A percentile compares a stretch with the other conserved stretches of the same genome.
Conservation (phyloP, 2,113 vertebrate genomes). For the Leptobrachium leishanense region DNA sequence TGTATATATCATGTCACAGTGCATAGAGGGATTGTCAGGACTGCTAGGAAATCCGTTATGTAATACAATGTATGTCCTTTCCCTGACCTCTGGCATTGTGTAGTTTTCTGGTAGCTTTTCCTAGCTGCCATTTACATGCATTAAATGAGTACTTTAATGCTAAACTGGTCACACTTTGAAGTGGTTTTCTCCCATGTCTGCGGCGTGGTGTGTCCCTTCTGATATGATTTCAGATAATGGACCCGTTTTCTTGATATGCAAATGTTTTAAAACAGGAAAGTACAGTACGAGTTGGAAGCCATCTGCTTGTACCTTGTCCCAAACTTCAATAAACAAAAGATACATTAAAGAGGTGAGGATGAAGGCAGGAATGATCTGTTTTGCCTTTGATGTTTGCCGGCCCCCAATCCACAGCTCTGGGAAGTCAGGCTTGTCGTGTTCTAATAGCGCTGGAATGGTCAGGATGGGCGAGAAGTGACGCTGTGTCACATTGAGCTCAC, state of each 20-base stretch:
- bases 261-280: slow-evolving; percentile 73
- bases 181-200: background rate
- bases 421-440: background rate
- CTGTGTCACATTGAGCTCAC: too few species aligned
- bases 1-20: background rate
- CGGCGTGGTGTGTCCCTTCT: slow-evolving; percentile 28
- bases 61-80: slow-evolving; percentile 43
- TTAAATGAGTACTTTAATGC: slow-evolving; percentile 27
- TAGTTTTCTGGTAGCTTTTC: slow-evolving; percentile 28
- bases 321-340: slow-evolving; percentile 77
- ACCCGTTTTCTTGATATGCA: slow-evolving; percentile 68
- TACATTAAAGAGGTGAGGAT: slow-evolving; percentile 60
- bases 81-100: slow-evolving; percentile 32
- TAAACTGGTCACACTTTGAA: slow-evolving; percentile 33
- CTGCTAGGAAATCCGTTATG: slow-evolving; percentile 44
- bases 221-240: slow-evolving; percentile 69
- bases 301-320: slow-evolving; percentile 74
- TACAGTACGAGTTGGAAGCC: slow-evolving; percentile 63
- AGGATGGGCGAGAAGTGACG: too few species aligned
- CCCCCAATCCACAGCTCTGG: background rate
- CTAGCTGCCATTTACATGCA: slow-evolving; percentile 35
- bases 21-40: slow-evolving; percentile 15
- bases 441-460: too few species aligned
- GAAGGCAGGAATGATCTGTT: slow-evolving; percentile 63
- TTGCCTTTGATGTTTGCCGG: slow-evolving; percentile 62